Evolutionary conservation across 2,797 vertebrate genomes (phyloP), one percentile per base, ranked within the genome.

Genomic region (Argentina silus): DNA sequence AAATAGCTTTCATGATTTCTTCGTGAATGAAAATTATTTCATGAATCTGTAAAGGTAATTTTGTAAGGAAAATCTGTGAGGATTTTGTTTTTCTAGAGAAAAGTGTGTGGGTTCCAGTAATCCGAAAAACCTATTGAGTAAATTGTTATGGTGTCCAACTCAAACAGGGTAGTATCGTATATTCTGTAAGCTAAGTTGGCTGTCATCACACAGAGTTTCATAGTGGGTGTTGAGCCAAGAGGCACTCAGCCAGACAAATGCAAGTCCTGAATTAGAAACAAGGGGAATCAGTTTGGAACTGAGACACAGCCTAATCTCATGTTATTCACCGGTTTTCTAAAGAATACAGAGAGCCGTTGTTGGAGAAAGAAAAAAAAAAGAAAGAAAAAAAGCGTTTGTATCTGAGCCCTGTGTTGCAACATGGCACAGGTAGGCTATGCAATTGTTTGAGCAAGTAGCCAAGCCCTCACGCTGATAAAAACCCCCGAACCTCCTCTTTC

Each of bases 211-310:
- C 21, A 14, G 60, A 45, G 51, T 77, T 83, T 79, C 61, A 60
- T 63, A 36, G 17, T 63, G 69, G 73, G 72, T 42, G 74, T 72
- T 23, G 53, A 74, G 83, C 78, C 74, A 74, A 72, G 19, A 81
- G 87, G 87, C 85, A 69, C 23, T 11, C 75, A 79, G 82, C 78
- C 83, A 87, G 79, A 82, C 81, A 82, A 78, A 87, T 85, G 76
- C 86, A 77, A 74, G 76, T 73, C 80, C 74, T 27, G 83, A 88
- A 88, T 86, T 81, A 85, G 81, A 88, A 80, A 80, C 62, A 69
- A 85, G 76, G 78, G 81, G 78, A 64, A 64, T 64, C 6, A 6
- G n/a, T 47, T 43, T 64, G 73, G 80, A 83, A 81, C 76, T 17
- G 75, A 78, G 72, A 73, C 47, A 45, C 14, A 44, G 61, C 10